A percentile compares a stretch with the other conserved stretches of the same genome.
Evolutionary conservation across 2,888 invertebrate genomes (phyloP).

Genomic region (Nineta flava): DNA sequence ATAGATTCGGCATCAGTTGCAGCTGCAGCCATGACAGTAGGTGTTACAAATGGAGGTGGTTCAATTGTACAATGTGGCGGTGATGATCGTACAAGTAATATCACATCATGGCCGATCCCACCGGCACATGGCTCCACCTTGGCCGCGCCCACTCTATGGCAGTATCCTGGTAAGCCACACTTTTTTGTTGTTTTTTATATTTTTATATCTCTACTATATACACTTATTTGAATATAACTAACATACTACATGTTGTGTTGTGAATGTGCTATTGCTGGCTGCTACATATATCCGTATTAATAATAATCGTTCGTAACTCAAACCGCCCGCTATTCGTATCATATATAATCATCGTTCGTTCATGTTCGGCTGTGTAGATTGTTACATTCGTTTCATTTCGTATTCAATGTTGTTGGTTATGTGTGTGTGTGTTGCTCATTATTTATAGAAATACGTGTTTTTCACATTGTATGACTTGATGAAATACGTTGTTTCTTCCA

Average conservation of each 20-base stretch:
- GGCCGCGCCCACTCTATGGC: slow-evolving; percentile 60
- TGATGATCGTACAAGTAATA: slow-evolving; percentile 39
- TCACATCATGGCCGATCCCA: slow-evolving; percentile 33
- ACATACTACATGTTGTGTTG: neutral
- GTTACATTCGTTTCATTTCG: too few species aligned
- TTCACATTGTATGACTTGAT: too few species aligned
- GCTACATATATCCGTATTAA: too few species aligned
- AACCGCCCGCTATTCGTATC: too few species aligned
- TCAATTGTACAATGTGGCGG: slow-evolving; percentile 46
- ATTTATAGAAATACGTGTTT: too few species aligned
- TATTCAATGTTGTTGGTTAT: too few species aligned
- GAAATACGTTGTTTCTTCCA: too few species aligned
- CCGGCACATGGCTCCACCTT: slow-evolving; percentile 36
- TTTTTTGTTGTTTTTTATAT: neutral
- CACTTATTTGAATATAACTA: neutral
- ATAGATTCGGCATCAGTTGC: slow-evolving; percentile 34
- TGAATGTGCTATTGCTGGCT: too few species aligned
- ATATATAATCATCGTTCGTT: too few species aligned
- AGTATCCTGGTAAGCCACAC: slow-evolving; percentile 55
- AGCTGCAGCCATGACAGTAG: slow-evolving; percentile 50
- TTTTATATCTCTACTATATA: neutral
- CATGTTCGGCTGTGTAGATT: too few species aligned
- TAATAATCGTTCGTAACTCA: too few species aligned
- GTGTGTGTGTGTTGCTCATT: too few species aligned
- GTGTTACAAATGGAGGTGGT: slow-evolving; percentile 36